Evolutionary conservation across 1,140 invertebrate species (phyloP).

Genomic region (Drusus annulatus): DNA sequence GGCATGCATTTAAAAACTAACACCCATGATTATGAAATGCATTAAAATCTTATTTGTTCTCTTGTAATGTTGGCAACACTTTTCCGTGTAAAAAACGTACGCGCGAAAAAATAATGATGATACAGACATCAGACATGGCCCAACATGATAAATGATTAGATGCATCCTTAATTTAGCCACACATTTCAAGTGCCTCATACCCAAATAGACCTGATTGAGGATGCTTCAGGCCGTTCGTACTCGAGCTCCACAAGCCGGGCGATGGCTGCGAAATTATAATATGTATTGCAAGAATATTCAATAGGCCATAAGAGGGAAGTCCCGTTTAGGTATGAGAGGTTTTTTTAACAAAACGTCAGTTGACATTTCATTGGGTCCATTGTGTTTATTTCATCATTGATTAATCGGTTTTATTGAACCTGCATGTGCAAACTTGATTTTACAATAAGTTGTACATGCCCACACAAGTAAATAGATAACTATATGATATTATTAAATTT

Average conservation of each 20-base stretch:
- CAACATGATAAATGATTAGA: neutral
- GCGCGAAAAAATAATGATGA: too few species aligned
- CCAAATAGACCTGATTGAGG: slow-evolving; percentile 10
- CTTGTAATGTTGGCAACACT: too few species aligned
- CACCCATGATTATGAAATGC: too few species aligned
- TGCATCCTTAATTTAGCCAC: slow-evolving; percentile 14
- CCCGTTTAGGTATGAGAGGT: neutral
- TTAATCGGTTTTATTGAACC: neutral
- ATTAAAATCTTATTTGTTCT: too few species aligned
- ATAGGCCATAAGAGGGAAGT: slow-evolving; percentile 25
- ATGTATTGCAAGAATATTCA: slow-evolving; percentile 6
- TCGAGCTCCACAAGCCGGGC: neutral
- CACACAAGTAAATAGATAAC: too few species aligned
- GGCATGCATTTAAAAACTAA: too few species aligned
- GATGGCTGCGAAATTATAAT: slow-evolving; percentile 5
- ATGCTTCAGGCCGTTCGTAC: neutral
- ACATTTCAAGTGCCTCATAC: neutral
- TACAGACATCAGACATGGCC: too few species aligned
- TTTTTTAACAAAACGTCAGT: neutral
- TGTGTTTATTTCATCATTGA: slow-evolving; percentile 13
- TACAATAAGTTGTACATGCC: too few species aligned
- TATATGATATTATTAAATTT: too few species aligned
- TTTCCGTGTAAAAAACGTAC: too few species aligned
- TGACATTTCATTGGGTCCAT: neutral
- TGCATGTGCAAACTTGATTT: neutral